Conservation (phyloP, 2,113 vertebrate genomes). For the Antechinus stuartii region DNA sequence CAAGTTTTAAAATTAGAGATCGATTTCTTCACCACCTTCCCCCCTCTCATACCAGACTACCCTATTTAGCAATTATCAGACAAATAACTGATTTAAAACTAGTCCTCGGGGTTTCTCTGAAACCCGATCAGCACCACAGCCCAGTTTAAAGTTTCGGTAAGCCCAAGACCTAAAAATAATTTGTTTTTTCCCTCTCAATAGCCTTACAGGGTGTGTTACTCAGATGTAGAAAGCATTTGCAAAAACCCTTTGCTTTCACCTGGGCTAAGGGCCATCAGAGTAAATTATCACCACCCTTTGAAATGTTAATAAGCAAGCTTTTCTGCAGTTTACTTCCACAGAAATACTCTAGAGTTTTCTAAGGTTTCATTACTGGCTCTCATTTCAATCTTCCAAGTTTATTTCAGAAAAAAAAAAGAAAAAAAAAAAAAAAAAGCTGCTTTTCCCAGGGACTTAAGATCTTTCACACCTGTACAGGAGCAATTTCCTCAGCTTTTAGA, state of each 20-base stretch:
- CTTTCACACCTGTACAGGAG: constrained; percentile 7
- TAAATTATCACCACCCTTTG: constrained; percentile 34
- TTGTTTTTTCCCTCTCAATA: background rate
- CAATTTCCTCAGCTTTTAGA: constrained; percentile 49
- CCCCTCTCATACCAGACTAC: background rate
- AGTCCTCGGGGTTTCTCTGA: constrained; percentile 34
- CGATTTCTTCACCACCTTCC: background rate
- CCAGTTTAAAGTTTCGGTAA: constrained; percentile 14
- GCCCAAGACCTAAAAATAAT: constrained; percentile 47
- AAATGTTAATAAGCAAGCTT: constrained; percentile 41
- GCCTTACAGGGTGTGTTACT: constrained; percentile 38
- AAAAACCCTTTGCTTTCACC: constrained; percentile 38
- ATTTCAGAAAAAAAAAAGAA: constrained; percentile 55
- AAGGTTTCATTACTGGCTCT: constrained; percentile 16
- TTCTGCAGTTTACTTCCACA: constrained; percentile 30
- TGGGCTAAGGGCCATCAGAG: constrained; percentile 7
- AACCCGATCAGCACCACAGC: constrained; percentile 13
- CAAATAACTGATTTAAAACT: constrained; percentile 14
- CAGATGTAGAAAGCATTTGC: constrained; percentile 11
- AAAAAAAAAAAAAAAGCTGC: constrained; percentile 34
- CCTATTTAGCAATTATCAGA: constrained; percentile 8
- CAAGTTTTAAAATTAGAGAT: constrained; percentile 41
- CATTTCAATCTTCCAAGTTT: constrained; percentile 59
- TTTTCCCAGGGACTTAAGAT: constrained; percentile 50
- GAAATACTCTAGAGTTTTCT: constrained; percentile 32